A percentile compares a stretch with the other conserved stretches of the same genome.
Evolutionary conservation across 2,888 invertebrate species (phyloP).

Genomic region (Thymelicus lineola): DNA sequence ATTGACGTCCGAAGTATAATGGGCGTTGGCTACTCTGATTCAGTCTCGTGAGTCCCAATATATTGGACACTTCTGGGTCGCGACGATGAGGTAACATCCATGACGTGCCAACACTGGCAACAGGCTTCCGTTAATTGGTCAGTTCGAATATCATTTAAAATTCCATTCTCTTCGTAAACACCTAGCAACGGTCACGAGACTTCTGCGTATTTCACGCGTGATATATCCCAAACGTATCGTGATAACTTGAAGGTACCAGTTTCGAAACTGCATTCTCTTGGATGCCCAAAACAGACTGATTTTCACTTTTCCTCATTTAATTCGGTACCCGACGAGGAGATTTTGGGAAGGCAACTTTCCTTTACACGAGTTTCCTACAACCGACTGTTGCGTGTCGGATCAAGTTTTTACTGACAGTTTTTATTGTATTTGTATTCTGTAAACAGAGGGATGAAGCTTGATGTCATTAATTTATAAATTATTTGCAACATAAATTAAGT

Average conservation of each 20-base stretch:
- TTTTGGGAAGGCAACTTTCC: slow-evolving; percentile 40
- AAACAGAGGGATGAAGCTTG: too few relatives aligned
- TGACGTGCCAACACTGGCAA: neutral
- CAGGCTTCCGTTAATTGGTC: neutral
- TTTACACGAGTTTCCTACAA: slow-evolving; percentile 1
- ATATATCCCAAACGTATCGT: neutral
- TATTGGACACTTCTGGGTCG: too few relatives aligned
- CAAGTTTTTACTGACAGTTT: neutral
- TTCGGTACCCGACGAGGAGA: slow-evolving; percentile 9
- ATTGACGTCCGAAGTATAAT: too few relatives aligned
- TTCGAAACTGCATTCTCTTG: slow-evolving; percentile 20
- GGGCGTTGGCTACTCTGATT: too few relatives aligned
- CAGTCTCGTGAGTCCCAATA: too few relatives aligned
- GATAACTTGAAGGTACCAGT: slow-evolving; percentile 6
- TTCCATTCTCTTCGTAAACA: too few relatives aligned
- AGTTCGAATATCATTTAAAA: too few relatives aligned
- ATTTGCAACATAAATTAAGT: too few relatives aligned
- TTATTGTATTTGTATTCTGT: too few relatives aligned
- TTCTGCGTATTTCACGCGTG: neutral
- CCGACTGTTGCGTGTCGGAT: neutral
- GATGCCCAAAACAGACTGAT: slow-evolving; percentile 6
- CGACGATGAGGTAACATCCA: neutral
- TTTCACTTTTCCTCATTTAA: slow-evolving; percentile 34
- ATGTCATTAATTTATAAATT: too few relatives aligned
- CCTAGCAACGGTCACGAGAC: too few relatives aligned